Percentiles rank a stretch among this genome's conserved stretches.
Evolutionary conservation across 1,140 invertebrate species (phyloP).

Genomic region (Varroa destructor): DNA sequence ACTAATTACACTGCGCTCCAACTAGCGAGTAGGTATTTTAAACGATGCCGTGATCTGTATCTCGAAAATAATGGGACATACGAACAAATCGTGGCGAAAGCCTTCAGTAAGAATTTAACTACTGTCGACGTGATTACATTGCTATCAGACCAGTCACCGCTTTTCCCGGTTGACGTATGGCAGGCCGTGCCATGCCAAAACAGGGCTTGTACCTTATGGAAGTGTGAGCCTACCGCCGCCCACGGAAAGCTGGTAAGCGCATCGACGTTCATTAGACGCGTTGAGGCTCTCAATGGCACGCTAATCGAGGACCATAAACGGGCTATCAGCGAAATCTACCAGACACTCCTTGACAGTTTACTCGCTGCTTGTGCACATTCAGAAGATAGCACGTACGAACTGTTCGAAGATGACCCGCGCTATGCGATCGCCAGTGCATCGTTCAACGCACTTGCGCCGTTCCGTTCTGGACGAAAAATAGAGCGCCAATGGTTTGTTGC

Average conservation of each 20-base stretch:
- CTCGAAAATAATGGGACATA: conserved; percentile 3
- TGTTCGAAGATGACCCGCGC: conserved; percentile 8
- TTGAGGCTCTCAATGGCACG: conserved; percentile 11
- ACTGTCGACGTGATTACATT: conserved; percentile 24
- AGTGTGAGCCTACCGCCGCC: conserved; percentile 11
- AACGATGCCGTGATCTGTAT: conserved; percentile 11
- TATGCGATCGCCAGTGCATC: conserved; percentile 20
- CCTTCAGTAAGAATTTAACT: conserved; percentile 16
- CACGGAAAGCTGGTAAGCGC: conserved; percentile 1
- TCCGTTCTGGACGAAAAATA: not conserved
- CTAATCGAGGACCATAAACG: conserved; percentile 9
- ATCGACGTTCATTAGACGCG: conserved; percentile 1
- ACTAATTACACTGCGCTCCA: conserved; percentile 16
- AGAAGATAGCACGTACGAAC: conserved; percentile 1
- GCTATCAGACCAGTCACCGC: conserved; percentile 10
- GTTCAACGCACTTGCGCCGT: conserved; percentile 20
- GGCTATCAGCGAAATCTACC: conserved; percentile 3
- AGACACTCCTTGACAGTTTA: conserved; percentile 1
- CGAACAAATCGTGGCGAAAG: not conserved
- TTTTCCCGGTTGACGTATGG: conserved; percentile 15
- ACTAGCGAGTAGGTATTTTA: not conserved
- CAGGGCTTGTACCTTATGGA: conserved; percentile 23
- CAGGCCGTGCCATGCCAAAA: conserved; percentile 24
- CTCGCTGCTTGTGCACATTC: conserved; percentile 18
- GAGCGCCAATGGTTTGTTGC: conserved; percentile 19